Conservation (phyloP, 2,113 vertebrate genomes). For the Spea multiplicata region DNA sequence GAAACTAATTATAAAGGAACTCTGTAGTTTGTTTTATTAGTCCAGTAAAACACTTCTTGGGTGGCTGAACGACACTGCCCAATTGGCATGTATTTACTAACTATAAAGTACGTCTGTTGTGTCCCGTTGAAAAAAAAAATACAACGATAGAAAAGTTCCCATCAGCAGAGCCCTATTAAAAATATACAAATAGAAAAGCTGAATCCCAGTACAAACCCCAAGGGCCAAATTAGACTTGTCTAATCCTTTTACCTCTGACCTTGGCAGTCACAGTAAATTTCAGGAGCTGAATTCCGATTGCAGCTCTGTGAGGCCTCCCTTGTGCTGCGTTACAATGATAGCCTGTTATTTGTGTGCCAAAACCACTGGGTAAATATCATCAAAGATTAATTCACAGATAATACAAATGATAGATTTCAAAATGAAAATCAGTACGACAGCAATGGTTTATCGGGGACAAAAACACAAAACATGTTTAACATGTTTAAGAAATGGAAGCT, state of each 20-base stretch:
- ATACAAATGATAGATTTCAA: conserved; percentile 33
- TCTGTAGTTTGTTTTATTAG: conserved; percentile 44
- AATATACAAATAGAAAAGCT: conserved; percentile 44
- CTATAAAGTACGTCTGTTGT: conserved; percentile 47
- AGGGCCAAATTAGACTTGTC: conserved; percentile 47
- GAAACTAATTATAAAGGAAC: conserved; percentile 47
- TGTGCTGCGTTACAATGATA: conserved; percentile 28
- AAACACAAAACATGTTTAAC: neutral
- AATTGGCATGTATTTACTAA: conserved; percentile 44
- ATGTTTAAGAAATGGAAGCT: too few species aligned
- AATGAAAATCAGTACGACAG: neutral
- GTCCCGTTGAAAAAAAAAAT: conserved; percentile 41
- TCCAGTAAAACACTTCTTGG: conserved; percentile 48
- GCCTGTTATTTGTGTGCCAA: conserved; percentile 27
- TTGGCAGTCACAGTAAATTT: conserved; percentile 40
- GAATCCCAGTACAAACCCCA: conserved; percentile 46
- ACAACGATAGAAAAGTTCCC: conserved; percentile 40
- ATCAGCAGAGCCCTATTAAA: conserved; percentile 45
- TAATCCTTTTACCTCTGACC: conserved; percentile 49
- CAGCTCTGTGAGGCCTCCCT: conserved; percentile 9
- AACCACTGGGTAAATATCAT: conserved; percentile 34
- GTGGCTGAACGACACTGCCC: conserved; percentile 43
- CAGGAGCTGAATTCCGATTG: conserved; percentile 33
- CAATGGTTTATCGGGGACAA: neutral
- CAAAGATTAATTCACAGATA: conserved; percentile 23